Percentiles rank a stretch among this genome's conserved stretches.
Evolutionary conservation across 2,113 vertebrate genomes (phyloP).

Genomic region (Amblyopsis rosae): DNA sequence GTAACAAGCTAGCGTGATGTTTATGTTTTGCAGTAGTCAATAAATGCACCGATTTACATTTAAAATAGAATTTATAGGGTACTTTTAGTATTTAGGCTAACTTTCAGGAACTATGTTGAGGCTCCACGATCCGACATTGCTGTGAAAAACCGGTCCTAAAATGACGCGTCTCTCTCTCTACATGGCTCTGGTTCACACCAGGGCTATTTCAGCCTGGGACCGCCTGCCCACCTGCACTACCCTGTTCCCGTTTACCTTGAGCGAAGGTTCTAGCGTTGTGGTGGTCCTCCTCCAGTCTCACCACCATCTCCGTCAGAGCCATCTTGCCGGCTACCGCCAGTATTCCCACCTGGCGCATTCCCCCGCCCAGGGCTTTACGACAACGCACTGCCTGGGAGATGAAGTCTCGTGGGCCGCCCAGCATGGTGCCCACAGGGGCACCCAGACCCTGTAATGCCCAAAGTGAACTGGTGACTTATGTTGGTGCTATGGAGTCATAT

Average conservation of each 20-base stretch:
- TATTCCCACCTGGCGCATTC: constrained; percentile 81
- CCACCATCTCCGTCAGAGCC: constrained; percentile 68
- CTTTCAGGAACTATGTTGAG: no score
- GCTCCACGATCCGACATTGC: no score
- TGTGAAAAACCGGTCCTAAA: no score
- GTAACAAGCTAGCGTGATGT: no score
- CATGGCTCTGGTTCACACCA: no score
- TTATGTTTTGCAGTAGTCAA: no score
- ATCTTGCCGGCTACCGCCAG: constrained; percentile 81
- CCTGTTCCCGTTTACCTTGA: constrained; percentile 66
- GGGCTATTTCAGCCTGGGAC: neutral
- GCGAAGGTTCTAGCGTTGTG: constrained; percentile 77
- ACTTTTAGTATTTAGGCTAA: no score
- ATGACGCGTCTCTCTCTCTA: no score
- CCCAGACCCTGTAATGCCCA: constrained; percentile 78
- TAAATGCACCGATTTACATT: no score
- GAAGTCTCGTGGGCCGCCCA: constrained; percentile 78
- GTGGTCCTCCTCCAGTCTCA: constrained; percentile 78
- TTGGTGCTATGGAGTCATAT: neutral
- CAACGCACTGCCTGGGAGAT: constrained; percentile 69
- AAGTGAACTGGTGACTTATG: neutral
- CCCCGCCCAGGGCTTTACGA: constrained; percentile 83
- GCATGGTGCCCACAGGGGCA: constrained; percentile 75
- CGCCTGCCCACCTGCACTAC: neutral
- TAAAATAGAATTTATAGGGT: no score